A percentile compares a stretch with the other conserved stretches of the same genome.
Evolutionary conservation across 2,888 invertebrate genomes (phyloP).

Genomic region (Eilema caniola): DNA sequence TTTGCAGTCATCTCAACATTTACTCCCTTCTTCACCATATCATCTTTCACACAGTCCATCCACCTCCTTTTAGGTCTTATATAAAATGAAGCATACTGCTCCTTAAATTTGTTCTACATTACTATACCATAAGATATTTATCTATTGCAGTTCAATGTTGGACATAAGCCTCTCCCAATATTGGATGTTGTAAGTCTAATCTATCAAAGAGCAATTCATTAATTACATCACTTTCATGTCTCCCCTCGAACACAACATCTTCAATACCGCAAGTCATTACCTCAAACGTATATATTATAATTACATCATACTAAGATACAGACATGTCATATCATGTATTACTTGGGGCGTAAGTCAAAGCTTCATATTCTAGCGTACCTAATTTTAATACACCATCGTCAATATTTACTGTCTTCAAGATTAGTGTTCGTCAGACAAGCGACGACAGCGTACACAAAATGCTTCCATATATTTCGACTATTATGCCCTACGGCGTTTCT

Average conservation of each 20-base stretch:
- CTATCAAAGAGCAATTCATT: not conserved
- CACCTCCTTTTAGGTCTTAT: too few species aligned
- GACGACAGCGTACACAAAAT: conserved; percentile 35
- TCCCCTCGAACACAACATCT: not conserved
- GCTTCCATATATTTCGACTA: conserved; percentile 45
- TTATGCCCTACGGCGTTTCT: conserved; percentile 36
- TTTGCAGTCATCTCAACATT: too few species aligned
- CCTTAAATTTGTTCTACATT: too few species aligned
- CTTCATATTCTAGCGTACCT: conserved; percentile 27
- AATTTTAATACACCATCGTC: conserved; percentile 34
- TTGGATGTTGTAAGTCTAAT: not conserved
- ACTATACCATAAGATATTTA: too few species aligned
- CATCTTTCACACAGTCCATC: too few species aligned
- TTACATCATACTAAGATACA: not conserved
- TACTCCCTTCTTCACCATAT: too few species aligned
- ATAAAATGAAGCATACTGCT: not conserved
- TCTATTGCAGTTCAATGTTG: too few species aligned
- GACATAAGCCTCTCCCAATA: too few species aligned
- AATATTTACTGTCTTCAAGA: conserved; percentile 42
- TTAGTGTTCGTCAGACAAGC: conserved; percentile 32
- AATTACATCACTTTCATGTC: not conserved
- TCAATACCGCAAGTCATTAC: not conserved
- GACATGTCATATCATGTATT: not conserved
- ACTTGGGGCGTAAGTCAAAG: conserved; percentile 7
- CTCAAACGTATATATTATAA: not conserved